These are phyloP conservation scores for Semnornis frantzii DNA, from an alignment of 2,113 vertebrate species.

Conservation along the genomic window DNA sequence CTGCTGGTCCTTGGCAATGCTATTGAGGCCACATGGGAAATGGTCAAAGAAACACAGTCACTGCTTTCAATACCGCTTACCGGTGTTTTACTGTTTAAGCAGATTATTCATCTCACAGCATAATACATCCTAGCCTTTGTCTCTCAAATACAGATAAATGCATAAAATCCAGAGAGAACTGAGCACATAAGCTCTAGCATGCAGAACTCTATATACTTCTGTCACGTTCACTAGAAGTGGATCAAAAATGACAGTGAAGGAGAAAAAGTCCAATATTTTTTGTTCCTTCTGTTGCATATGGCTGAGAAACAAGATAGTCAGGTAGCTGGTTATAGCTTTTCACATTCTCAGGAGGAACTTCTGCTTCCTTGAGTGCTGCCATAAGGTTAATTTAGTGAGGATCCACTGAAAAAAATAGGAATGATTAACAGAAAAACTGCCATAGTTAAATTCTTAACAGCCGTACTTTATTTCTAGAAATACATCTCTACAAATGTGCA, in stretches of 20 bases:
- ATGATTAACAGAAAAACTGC: background rate
- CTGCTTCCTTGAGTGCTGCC: background rate
- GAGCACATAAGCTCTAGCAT: background rate
- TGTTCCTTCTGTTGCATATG: background rate
- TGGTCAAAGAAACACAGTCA: background rate
- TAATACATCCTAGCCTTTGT: constrained; percentile 15
- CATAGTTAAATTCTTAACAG: background rate
- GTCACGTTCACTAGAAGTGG: background rate
- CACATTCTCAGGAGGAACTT: background rate
- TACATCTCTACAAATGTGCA: background rate
- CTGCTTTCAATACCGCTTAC: background rate
- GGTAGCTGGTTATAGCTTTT: background rate
- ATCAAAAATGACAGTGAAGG: constrained; percentile 4
- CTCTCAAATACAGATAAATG: constrained; percentile 40
- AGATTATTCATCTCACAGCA: constrained; percentile 48
- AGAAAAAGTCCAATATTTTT: background rate
- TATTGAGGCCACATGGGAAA: constrained; percentile 32
- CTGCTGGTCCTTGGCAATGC: background rate
- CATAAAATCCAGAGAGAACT: constrained; percentile 15
- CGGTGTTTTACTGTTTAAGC: constrained; percentile 34
- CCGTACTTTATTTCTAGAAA: background rate
- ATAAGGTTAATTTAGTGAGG: background rate
- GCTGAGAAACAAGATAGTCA: background rate
- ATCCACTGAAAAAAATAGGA: constrained; percentile 13
- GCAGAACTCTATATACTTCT: background rate